Evolutionary conservation across 1,140 invertebrate species (phyloP).

Genomic region (Trachymyrmex septentrionalis): DNA sequence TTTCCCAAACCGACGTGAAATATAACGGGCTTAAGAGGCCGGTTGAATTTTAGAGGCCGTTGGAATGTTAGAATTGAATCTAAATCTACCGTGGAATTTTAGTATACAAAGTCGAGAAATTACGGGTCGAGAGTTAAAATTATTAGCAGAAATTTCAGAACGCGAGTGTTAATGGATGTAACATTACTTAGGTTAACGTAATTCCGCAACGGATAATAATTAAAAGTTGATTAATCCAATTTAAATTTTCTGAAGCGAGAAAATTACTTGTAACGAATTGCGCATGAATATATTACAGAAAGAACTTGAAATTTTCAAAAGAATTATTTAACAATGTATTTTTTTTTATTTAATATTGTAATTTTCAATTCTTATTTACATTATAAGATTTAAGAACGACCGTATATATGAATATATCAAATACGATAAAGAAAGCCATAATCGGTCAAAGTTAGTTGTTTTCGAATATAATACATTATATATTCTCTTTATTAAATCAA

Average conservation of each 20-base stretch:
- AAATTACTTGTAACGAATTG: neutral
- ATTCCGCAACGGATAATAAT: neutral
- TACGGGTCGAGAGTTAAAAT: slow-evolving; percentile 19
- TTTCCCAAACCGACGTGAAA: neutral
- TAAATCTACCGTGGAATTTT: slow-evolving; percentile 35
- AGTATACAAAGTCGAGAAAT: slow-evolving; percentile 11
- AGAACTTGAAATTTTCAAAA: neutral
- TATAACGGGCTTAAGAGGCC: neutral
- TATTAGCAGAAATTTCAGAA: slow-evolving; percentile 29
- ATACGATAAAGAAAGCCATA: too few species aligned
- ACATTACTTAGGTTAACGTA: neutral
- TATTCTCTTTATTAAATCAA: too few species aligned
- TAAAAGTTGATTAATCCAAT: neutral
- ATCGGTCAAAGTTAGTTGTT: too few species aligned
- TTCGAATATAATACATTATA: too few species aligned
- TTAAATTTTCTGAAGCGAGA: neutral
- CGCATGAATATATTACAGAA: neutral
- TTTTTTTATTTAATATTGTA: neutral
- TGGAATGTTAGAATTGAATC: slow-evolving; percentile 19
- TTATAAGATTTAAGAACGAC: too few species aligned
- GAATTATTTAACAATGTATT: neutral
- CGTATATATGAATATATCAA: too few species aligned
- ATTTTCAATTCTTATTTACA: neutral
- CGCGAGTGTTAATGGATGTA: neutral
- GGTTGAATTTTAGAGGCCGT: slow-evolving; percentile 31